Percentiles rank a stretch among this genome's conserved stretches.
Evolutionary conservation across 1,140 invertebrate genomes (phyloP).

Genomic region (Musca vetustissima): DNA sequence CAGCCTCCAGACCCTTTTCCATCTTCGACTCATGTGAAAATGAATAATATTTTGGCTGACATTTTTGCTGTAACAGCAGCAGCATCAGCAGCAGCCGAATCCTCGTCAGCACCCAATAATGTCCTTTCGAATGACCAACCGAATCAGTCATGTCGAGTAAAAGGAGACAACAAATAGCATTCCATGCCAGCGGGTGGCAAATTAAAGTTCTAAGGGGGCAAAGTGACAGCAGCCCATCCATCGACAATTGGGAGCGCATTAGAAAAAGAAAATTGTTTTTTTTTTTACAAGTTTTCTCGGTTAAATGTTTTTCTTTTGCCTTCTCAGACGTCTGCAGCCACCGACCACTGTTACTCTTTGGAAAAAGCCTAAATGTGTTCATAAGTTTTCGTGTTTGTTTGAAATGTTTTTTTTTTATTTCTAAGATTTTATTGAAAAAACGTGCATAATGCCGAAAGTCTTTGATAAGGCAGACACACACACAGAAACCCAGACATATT

Average conservation of each 20-base stretch:
- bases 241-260: no score
- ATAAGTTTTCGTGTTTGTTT: background rate
- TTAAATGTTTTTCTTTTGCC: background rate
- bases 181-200: conserved; percentile 19
- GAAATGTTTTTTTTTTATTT: background rate
- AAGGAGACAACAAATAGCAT: background rate
- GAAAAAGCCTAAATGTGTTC: background rate
- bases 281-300: background rate
- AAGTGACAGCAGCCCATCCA: background rate
- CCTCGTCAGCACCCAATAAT: no score
- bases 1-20: conserved; percentile 5
- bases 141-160: background rate
- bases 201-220: conserved; percentile 11
- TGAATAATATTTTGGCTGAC: no score
- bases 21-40: no score
- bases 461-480: no score
- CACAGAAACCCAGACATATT: no score
- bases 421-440: conserved; percentile 20
- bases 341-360: background rate
- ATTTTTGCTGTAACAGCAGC: no score
- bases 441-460: conserved; percentile 14
- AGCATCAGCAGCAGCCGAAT: no score
- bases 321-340: no score
- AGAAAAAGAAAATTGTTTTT: conserved; percentile 24
- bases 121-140: no score